Percentiles rank a stretch among this genome's conserved stretches.
Conservation (phyloP, 2,888 invertebrate genomes). For the Stegana nigrithorax region DNA sequence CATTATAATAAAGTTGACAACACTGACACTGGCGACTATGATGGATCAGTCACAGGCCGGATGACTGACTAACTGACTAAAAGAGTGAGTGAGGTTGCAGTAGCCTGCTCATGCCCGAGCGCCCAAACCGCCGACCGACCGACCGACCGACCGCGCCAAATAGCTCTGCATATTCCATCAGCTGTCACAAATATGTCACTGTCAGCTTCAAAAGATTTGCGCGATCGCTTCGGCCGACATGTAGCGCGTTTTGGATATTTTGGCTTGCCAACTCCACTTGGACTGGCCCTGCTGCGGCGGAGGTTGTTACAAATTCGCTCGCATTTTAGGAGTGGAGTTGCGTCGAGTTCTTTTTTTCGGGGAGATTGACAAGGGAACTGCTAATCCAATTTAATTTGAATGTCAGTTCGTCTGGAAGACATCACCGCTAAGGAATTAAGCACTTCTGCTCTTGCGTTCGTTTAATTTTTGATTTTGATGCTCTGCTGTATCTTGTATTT, state of each 20-base stretch:
- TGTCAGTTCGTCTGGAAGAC: constrained; percentile 67
- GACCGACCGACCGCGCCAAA: background rate
- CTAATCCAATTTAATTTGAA: constrained; percentile 67
- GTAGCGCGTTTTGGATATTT: constrained; percentile 29
- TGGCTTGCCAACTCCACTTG: background rate
- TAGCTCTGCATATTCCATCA: constrained; percentile 63
- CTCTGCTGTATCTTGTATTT: too few relatives aligned
- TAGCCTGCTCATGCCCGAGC: background rate
- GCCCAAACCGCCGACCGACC: background rate
- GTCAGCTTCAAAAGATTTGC: constrained; percentile 64
- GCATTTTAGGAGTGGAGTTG: constrained; percentile 17
- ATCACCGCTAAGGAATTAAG: constrained; percentile 38
- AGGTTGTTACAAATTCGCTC: constrained; percentile 26
- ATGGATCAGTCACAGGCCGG: constrained; percentile 52
- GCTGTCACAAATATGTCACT: constrained; percentile 67
- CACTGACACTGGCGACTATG: constrained; percentile 52
- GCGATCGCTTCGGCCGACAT: too few relatives aligned
- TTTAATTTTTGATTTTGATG: too few relatives aligned
- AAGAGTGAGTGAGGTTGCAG: constrained; percentile 6
- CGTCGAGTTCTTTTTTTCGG: constrained; percentile 27
- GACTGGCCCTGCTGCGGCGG: constrained; percentile 21
- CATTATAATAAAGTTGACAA: constrained; percentile 55
- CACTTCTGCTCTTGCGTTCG: constrained; percentile 42
- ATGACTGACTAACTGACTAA: constrained; percentile 7
- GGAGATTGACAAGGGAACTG: constrained; percentile 66